Evolutionary conservation across 2,888 invertebrate species (phyloP), one percentile per base, ranked within the genome.

Genomic region (Chymomyza fuscimana): DNA sequence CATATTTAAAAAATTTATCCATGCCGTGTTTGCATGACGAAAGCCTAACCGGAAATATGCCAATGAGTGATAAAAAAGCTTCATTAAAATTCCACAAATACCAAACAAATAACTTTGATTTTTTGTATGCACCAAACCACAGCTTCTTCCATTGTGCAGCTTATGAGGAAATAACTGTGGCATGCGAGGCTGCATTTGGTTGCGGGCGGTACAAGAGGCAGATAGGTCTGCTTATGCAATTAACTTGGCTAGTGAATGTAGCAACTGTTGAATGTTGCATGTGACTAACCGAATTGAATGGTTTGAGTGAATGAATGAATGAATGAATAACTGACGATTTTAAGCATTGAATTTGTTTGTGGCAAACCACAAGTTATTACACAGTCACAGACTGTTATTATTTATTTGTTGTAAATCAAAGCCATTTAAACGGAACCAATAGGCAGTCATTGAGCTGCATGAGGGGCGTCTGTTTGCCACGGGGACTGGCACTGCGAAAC

Each of bases 141-240:
- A 59, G 32, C 7, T 29, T 36, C 7, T 46, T 10, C 58, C 58
- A 25, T 15, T 25, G 22, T 62, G 67, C 50, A 25, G 65, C 69
- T 67, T 74, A 79, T 77, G 75, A 70, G 72, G 75, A 75, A 80
- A 82, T 80, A 78, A 78, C 81, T 73, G 80, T 77, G 80, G 74
- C 73, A 86, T 86, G 87, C 64, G 25, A 10, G 58, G 10, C 22
- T 0, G 3, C 54, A 22, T 12, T n/a, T 29, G 15, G 46, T 61
- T 61, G 61, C 19, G n/a, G 32, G 25, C 59, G 66, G 16, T 51
- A 16, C 51, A 25, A 0, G 12, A 25, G 60, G n/a, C 32, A 60
- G 50, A 40, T 40, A n/a, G 29, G 1, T 25, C n/a, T 15, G 76
- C 82, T 85, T 88, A 88, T 85, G 88, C 79, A 85, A 85, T 88